These are phyloP conservation scores for Coreoperca whiteheadi DNA, from an alignment of 2,113 vertebrate species.

Conservation along the genomic window DNA sequence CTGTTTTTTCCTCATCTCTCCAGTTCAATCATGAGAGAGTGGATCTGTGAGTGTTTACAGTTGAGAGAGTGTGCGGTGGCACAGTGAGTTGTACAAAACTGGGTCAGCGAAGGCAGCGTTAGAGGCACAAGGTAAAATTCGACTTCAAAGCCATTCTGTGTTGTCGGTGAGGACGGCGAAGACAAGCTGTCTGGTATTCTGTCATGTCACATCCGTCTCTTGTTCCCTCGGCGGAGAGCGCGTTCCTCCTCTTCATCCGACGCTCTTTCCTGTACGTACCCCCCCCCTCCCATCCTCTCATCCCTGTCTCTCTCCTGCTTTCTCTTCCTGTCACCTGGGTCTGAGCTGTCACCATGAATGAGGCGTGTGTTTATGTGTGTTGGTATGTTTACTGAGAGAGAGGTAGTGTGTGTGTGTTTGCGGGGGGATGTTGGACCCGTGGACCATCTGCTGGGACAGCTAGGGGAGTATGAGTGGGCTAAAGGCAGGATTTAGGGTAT, in stretches of 20 bases:
- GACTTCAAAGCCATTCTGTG: constrained; percentile 55
- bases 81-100: constrained; percentile 40
- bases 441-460: constrained; percentile 82
- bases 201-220: constrained; percentile 59
- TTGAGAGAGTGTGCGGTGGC: neutral
- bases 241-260: constrained; percentile 20
- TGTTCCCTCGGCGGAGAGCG: neutral
- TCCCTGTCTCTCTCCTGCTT: constrained; percentile 35
- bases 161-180: constrained; percentile 12
- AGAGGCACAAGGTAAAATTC: constrained; percentile 34
- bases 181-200: constrained; percentile 53
- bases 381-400: constrained; percentile 25
- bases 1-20: neutral
- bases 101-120: constrained; percentile 54
- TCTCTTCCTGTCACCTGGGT: constrained; percentile 64
- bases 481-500: constrained; percentile 67
- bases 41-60: constrained; percentile 29
- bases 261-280: constrained; percentile 34
- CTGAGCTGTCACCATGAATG: constrained; percentile 52
- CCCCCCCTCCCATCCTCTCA: neutral
- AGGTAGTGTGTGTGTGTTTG: constrained; percentile 4
- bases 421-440: constrained; percentile 9
- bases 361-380: constrained; percentile 34
- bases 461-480: constrained; percentile 60
- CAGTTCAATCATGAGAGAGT: neutral